These are phyloP conservation scores for Latrodectus hesperus DNA, from an alignment of 2,888 invertebrate species.

Conservation along the genomic window DNA sequence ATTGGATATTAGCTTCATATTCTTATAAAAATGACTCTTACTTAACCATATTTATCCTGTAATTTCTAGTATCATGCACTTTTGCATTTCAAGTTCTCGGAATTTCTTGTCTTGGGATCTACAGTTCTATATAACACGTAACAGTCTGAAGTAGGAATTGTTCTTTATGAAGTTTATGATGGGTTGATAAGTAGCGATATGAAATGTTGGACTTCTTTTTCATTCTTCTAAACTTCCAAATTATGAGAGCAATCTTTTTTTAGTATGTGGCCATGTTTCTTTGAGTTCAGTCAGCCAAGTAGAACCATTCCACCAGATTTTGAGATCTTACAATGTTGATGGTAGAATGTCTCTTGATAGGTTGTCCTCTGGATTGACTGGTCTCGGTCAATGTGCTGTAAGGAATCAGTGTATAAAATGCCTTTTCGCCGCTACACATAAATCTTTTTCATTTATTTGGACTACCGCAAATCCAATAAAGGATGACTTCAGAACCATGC, in stretches of 20 bases:
- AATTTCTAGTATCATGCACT: not conserved
- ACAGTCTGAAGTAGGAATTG: not conserved
- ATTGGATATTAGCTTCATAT: not conserved
- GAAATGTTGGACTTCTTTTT: not conserved
- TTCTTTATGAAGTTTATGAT: not conserved
- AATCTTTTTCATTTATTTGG: slow-evolving; percentile 69
- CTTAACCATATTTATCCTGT: not conserved
- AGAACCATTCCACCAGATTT: slow-evolving; percentile 72
- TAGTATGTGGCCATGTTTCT: slow-evolving; percentile 1
- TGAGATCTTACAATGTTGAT: not conserved
- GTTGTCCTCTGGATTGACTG: slow-evolving; percentile 72
- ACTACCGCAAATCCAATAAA: slow-evolving; percentile 70
- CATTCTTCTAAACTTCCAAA: not conserved
- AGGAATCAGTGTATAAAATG: slow-evolving; percentile 27
- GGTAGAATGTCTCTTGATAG: slow-evolving; percentile 71
- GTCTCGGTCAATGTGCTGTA: slow-evolving; percentile 71
- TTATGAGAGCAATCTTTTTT: not conserved
- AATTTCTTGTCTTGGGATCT: not conserved
- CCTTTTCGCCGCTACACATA: slow-evolving; percentile 71
- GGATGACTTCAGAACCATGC: slow-evolving; percentile 68
- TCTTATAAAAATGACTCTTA: not conserved
- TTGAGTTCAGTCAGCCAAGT: slow-evolving; percentile 54
- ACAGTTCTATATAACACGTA: not conserved
- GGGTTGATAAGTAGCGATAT: not conserved
- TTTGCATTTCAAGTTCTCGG: not conserved